Base-by-base conservation (phyloP, 1,140 invertebrate species). In the Alviniconcha marisindica region DNA sequence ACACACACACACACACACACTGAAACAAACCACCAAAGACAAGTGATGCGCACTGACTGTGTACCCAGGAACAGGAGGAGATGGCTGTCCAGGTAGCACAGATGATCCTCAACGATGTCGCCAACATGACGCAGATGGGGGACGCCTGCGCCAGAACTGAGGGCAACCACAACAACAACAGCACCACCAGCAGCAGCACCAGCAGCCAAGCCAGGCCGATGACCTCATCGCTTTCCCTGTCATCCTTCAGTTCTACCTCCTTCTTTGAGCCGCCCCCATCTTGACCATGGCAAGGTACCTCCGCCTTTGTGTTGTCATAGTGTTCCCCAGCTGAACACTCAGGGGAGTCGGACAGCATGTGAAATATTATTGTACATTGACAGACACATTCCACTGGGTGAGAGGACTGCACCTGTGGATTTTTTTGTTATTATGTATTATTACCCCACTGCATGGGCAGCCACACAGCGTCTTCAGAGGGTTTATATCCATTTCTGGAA, bases 71-170 rank as follows among this genome's bases (percentile, higher is more conserved):
- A 63, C 96, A 98, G 94, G 97, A 98, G 93, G 97, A 98, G 91
- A 96, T 98, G 94, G 97, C 97, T 42, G 97, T 97, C 96, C 96
- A 97, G 94, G 96, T 98, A 84, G 97, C 97, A 31, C 96, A 97
- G 93, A 98, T 97, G 96, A 98, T 98, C 89, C 95, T 98, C 48
- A 97, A 96, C 93, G 97, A 98, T 94, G 96, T 98, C 44, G 97
- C 96, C 42, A 96, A 95, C 90, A 94, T 98, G 83, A 98, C 97
- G 38, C 88, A 89, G 73, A 85, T 86, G 73, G 84, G 84, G 15
- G 84, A 85, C 36, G 77, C 60, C 51, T 79, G 54, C 40, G 42
- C 63, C 42, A 71, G 42, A 12, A 21, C 33, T 3, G 48, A 69
- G 31, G 15, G 15, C 74, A 40, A 31, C 42, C 2, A 33, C 51